These are phyloP conservation scores for Cephalopachus bancanus DNA, from an alignment of 2,797 vertebrate species.

Conservation along the genomic window DNA sequence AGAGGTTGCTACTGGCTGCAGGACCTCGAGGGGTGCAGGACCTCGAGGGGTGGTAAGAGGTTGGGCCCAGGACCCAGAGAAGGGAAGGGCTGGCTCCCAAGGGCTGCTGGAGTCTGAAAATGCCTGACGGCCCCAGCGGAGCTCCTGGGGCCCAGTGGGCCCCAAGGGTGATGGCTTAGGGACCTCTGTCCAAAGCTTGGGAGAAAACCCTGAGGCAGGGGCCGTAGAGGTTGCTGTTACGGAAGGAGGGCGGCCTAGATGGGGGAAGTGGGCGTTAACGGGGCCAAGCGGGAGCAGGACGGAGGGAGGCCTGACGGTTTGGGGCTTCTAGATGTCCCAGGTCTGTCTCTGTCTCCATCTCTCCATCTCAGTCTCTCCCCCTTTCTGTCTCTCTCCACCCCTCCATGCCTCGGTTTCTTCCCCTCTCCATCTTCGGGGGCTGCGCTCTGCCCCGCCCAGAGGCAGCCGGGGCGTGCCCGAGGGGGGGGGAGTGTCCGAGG, in stretches of 20 bases:
- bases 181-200: not conserved
- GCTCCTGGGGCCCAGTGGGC: not conserved
- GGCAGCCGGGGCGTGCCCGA: not conserved
- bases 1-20: not conserved
- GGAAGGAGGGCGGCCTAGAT: not conserved
- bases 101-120: not conserved
- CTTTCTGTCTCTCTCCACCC: not conserved
- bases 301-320: not conserved
- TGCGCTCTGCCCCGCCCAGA: not conserved
- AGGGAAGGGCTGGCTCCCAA: not conserved
- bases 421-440: not conserved
- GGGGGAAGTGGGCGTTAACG: too few species aligned
- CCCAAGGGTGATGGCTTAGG: not conserved
- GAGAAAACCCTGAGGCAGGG: not conserved
- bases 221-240: not conserved
- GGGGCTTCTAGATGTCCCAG: not conserved
- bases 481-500: not conserved
- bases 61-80: not conserved
- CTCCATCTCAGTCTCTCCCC: not conserved
- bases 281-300: not conserved
- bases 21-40: not conserved
- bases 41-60: not conserved
- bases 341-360: not conserved
- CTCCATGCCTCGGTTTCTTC: not conserved
- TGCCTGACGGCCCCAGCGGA: not conserved